Evolutionary conservation across 2,797 vertebrate species (phyloP).

Genomic region (Spondyliosoma cantharus): DNA sequence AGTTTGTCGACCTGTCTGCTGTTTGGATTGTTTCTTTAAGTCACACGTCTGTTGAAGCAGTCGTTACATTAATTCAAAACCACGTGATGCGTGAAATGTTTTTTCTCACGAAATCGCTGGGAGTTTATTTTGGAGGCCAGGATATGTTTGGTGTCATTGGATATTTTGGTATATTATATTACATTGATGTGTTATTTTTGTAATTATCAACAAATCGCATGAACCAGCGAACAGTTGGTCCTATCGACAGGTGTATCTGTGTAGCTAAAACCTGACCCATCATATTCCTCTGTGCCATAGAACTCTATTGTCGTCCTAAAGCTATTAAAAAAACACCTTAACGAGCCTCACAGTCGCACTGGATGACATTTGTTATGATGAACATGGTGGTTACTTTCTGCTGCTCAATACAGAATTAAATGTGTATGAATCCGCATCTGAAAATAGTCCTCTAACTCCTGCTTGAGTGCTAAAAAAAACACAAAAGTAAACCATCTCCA

Average conservation of each 20-base stretch:
- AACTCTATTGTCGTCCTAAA: conserved; percentile 33
- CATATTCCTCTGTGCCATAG: conserved; percentile 19
- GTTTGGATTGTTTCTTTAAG: conserved; percentile 29
- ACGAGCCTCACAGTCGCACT: not conserved
- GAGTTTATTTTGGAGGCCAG: not conserved
- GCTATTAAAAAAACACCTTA: conserved; percentile 27
- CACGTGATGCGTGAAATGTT: conserved; percentile 38
- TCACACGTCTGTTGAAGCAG: conserved; percentile 36
- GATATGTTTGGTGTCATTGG: not conserved
- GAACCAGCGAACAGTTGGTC: not conserved
- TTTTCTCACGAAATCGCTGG: no score
- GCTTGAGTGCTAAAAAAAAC: not conserved
- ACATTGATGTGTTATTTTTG: not conserved
- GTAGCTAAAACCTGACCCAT: conserved; percentile 8
- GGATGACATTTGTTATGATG: conserved; percentile 8
- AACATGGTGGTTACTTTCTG: not conserved
- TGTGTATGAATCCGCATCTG: not conserved
- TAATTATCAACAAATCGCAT: conserved; percentile 7
- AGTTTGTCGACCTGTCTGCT: conserved; percentile 43
- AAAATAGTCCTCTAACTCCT: not conserved
- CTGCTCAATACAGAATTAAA: not conserved
- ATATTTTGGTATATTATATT: conserved; percentile 6
- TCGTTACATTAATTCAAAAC: conserved; percentile 51
- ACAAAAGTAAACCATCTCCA: no score
- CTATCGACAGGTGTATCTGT: not conserved